These are phyloP conservation scores for Hirtodrosophila duncani DNA, from an alignment of 2,888 invertebrate genomes.

Conservation along the genomic window DNA sequence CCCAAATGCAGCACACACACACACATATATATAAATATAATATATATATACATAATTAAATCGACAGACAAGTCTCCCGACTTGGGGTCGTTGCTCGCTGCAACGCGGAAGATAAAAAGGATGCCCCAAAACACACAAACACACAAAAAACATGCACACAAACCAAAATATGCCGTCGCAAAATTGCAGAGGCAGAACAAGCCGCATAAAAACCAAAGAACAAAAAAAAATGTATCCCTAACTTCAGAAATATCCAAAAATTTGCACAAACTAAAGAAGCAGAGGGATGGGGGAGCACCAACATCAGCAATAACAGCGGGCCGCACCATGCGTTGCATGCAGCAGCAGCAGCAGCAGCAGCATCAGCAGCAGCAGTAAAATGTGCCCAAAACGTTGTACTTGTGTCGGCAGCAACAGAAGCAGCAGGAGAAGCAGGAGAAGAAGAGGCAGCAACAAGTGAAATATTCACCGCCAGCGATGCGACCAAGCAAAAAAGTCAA, in stretches of 20 bases:
- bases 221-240: conserved; percentile 25
- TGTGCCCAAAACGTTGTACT: conserved; percentile 53
- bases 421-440: conserved; percentile 7
- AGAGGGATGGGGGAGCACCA: conserved; percentile 12
- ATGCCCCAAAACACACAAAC: conserved; percentile 49
- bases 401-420: conserved; percentile 21
- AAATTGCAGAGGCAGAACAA: conserved; percentile 54
- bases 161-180: conserved; percentile 53
- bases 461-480: conserved; percentile 25
- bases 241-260: conserved; percentile 64
- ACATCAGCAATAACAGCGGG: conserved; percentile 1
- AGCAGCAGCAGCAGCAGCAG: conserved; percentile 23
- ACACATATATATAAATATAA: conserved; percentile 4
- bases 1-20: conserved; percentile 15
- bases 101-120: conserved; percentile 73
- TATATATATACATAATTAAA: conserved; percentile 45
- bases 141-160: too few relatives aligned
- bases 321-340: conserved; percentile 60
- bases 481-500: conserved; percentile 28
- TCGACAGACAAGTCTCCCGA: conserved; percentile 45
- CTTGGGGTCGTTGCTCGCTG: conserved; percentile 53
- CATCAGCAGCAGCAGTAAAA: conserved; percentile 37
- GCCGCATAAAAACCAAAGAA: conserved; percentile 23
- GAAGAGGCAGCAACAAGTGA: conserved; percentile 58
- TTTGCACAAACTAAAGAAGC: conserved; percentile 35